Base-by-base conservation (phyloP, 2,113 vertebrate genomes). In the Megaceryle torquata region DNA sequence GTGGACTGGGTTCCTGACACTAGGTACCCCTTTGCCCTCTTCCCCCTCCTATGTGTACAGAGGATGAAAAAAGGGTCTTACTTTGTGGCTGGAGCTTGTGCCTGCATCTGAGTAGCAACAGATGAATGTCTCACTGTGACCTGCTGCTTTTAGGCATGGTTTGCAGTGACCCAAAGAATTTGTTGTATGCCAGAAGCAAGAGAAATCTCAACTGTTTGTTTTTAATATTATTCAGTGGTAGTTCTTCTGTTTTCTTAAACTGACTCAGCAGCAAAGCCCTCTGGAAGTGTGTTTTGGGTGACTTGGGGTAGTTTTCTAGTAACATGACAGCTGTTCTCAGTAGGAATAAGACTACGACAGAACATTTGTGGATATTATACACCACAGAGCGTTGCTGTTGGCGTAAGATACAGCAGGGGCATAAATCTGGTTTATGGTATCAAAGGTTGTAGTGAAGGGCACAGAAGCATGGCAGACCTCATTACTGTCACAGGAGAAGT, bases 1-100 rank as follows among this genome's bases (percentile, higher is more conserved):
- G 21, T 24, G 17, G 20, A 50, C 17, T 8, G 53, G 12, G 3
- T 59, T 48, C 26, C 5, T 5, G 5, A 1, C 5, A 2, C 8
- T 3, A 19, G 53, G 5, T 13, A 6, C 10, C 4, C 29, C 24
- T 64, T 90, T 80, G n/a, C 10, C 5, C 3, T 56, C 5, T 80
- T 8, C 18, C 1, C 15, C 15, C 1, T n/a, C 74, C 3, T 41
- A 2, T 57, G 26, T 7, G 18, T 35, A 15, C 9, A 65, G 50
- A 48, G 10, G 15, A 13, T 54, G 63, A 25, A 24, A 74, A 76
- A 70, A 19, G 9, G 5, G 7, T 67, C 9, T 67, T 81, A 25
- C 3, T 82, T 67, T 64, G 24, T 75, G 31, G 25, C 5, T 86
- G 51, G 29, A 81, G 29, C 21, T 85, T 85, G 20, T 72, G 26